Conservation (phyloP, 1,140 invertebrate species). For the Thereuonema tuberculata region DNA sequence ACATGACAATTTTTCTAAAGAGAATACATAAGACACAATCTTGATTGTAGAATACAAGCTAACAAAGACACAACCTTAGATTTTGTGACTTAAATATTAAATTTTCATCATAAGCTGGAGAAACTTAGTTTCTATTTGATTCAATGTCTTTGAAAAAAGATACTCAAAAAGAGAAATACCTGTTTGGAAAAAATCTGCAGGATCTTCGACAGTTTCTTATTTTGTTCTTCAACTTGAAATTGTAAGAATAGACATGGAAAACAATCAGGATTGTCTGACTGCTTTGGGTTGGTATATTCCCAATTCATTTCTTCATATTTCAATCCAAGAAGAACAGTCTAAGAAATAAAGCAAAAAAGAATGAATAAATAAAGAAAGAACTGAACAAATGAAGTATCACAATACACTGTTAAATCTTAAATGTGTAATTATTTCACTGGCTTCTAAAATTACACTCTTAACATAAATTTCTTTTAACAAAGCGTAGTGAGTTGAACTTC, state of each 20-base stretch:
- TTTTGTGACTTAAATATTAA: no score
- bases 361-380: not conserved
- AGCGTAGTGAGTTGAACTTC: no score
- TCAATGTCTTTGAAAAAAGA: no score
- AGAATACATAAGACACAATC: no score
- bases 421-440: not conserved
- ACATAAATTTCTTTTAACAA: not conserved
- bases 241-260: slow-evolving; percentile 76
- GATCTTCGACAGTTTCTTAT: slow-evolving; percentile 68
- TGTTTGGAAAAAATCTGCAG: slow-evolving; percentile 76
- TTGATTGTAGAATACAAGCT: no score
- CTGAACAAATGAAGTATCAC: not conserved
- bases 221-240: slow-evolving; percentile 73
- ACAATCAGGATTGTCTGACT: slow-evolving; percentile 69
- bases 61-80: no score
- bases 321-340: slow-evolving; percentile 69
- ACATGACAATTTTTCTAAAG: no score
- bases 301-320: slow-evolving; percentile 77
- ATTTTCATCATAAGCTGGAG: no score
- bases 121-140: no score
- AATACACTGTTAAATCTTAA: not conserved
- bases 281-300: slow-evolving; percentile 69
- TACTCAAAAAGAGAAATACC: no score
- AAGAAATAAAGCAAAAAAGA: slow-evolving; percentile 21
- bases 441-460: not conserved